Conservation (phyloP, 2,113 vertebrate genomes). For the Otus sunia region DNA sequence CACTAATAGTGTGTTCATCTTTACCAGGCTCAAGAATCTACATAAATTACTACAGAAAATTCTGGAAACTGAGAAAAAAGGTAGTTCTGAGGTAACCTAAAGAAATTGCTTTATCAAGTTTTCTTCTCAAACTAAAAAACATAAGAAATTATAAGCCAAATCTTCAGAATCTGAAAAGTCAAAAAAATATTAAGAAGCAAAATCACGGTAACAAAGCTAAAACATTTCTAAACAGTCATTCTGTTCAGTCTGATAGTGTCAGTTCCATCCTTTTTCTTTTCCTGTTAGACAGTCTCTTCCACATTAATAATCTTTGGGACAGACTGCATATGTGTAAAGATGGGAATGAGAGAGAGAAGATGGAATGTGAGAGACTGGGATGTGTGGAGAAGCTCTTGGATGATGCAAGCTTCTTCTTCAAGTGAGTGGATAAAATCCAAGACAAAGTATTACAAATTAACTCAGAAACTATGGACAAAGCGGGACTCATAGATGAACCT, state of each 20-base stretch:
- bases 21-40: not conserved
- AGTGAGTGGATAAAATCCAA: not conserved
- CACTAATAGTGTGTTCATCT: not conserved
- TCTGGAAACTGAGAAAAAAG: not conserved
- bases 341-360: not conserved
- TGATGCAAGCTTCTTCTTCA: not conserved
- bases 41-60: not conserved
- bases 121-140: not conserved
- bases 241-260: not conserved
- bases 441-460: not conserved
- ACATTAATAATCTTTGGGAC: not conserved
- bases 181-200: not conserved
- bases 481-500: not conserved
- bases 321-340: not conserved
- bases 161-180: not conserved
- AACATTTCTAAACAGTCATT: not conserved
- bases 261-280: not conserved
- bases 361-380: not conserved
- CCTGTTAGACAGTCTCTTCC: not conserved
- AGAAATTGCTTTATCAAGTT: not conserved
- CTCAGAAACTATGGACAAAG: not conserved
- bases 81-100: not conserved
- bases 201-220: not conserved
- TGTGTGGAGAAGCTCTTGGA: not conserved
- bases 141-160: not conserved